phyloP scores from a whole-genome alignment of 2,888 invertebrate species.

The Dendrolimus houi region DNA sequence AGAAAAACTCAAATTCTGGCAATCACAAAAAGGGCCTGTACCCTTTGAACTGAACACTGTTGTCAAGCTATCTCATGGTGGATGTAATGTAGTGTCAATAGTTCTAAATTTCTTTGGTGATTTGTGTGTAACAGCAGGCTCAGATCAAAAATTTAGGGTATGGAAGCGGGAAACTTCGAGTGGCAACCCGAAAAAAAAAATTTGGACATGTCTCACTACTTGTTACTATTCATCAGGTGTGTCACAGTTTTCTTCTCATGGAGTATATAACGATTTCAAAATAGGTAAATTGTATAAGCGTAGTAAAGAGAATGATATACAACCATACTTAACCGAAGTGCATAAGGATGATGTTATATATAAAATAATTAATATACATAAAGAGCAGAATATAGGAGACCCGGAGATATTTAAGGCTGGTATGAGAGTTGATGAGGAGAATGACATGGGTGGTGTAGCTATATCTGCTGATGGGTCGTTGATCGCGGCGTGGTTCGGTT shows the following conservation, averaged over 20 bases:
- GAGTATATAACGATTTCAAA: constrained; percentile 40
- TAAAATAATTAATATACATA: constrained; percentile 52
- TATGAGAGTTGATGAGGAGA: constrained; percentile 28
- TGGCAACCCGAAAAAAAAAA: constrained; percentile 20
- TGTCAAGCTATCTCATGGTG: constrained; percentile 61
- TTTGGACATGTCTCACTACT: constrained; percentile 56
- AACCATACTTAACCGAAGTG: constrained; percentile 36
- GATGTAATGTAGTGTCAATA: constrained; percentile 52
- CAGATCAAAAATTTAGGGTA: constrained; percentile 58
- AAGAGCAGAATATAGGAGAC: constrained; percentile 28
- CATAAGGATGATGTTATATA: constrained; percentile 37
- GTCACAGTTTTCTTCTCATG: constrained; percentile 43
- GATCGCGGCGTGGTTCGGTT: constrained; percentile 71
- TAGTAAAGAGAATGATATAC: constrained; percentile 11
- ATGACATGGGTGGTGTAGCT: constrained; percentile 59
- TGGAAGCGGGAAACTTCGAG: constrained; percentile 45
- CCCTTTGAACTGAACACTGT: constrained; percentile 58
- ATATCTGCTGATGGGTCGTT: constrained; percentile 66
- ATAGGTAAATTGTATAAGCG: constrained; percentile 1
- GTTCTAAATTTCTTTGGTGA: constrained; percentile 48
- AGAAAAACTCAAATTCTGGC: constrained; percentile 64
- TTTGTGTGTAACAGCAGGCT: constrained; percentile 62
- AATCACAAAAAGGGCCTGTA: constrained; percentile 23
- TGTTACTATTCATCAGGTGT: constrained; percentile 65
- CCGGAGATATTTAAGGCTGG: constrained; percentile 17